Evolutionary conservation across 2,888 invertebrate species (phyloP), one percentile per base, ranked within the genome.

Genomic region (Caenorhabditis macrosperma): DNA sequence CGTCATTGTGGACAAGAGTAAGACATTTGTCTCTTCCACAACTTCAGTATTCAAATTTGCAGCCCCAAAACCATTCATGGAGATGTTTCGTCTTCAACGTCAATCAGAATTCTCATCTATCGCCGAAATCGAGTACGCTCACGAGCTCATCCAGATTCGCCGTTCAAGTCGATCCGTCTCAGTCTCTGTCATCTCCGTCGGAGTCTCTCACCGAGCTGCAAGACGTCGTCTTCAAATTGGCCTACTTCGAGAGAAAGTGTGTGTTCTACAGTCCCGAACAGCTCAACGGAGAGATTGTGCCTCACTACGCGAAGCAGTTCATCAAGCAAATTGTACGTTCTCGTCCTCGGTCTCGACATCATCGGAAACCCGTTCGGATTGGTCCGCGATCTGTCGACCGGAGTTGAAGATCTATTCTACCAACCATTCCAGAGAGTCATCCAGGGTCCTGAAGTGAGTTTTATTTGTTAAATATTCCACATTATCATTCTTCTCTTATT

Each of bases 331-430:
- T 78, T 82, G 5, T 99, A 99, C 91, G 98, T 98, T 4, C 92
- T 99, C 30, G 96, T 99, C 0, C 93, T 99, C 64, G 99, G 99
- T 0, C 92, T 99, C 77, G 99, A 99, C 92, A 98, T 99, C 0
- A 94, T 99, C 86, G 99, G 99, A n/a, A 99, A 99, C 93, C 99
- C 99, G 0, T 98, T 96, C 91, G 98, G 98, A 0, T 92, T 99
- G 12, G 95, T 98, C 12, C 93, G 97, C 20, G 99, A 99, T 0
- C 93, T 99, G 22, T 95, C 95, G 88, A 95, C 96, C 91, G 99
- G 99, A 20, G 96, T 99, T 0, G 96, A 97, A 91, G 98, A 98
- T 92, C 93, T 99, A 76, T 99, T 99, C 92, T 99, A 99, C 91
- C 99, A 99, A 91, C 99, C 99, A 0, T 95, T 97, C 93, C 96